Conservation (phyloP, 2,113 vertebrate species). For the Collichthys lucidus region DNA sequence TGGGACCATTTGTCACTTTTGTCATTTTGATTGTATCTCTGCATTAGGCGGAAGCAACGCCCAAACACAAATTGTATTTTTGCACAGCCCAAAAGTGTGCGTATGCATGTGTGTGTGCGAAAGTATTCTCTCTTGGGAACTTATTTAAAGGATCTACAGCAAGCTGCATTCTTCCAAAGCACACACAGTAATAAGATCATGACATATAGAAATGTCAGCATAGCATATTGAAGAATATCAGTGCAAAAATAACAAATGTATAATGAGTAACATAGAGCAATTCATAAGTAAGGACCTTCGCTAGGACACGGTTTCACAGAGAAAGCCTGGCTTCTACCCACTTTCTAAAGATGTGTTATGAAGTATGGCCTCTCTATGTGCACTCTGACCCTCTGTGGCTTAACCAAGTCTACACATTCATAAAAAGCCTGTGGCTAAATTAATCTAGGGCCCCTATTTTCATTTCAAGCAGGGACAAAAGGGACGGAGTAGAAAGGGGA, state of each 20-base stretch:
- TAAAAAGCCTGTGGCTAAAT: slow-evolving; percentile 61
- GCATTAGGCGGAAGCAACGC: slow-evolving; percentile 46
- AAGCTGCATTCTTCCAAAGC: slow-evolving; percentile 6
- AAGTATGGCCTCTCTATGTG: slow-evolving; percentile 23
- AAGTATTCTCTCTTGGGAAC: slow-evolving; percentile 36
- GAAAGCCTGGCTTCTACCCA: not conserved
- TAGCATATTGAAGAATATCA: not conserved
- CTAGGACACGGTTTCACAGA: not conserved
- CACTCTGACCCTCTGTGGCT: slow-evolving; percentile 35
- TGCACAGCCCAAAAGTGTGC: slow-evolving; percentile 16
- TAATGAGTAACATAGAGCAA: not conserved
- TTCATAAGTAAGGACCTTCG: not conserved
- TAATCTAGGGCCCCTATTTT: slow-evolving; percentile 58
- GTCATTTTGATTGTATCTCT: slow-evolving; percentile 74
- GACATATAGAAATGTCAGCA: slow-evolving; percentile 30
- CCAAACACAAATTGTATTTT: slow-evolving; percentile 64
- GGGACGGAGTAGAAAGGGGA: slow-evolving; percentile 25
- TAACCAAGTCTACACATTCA: slow-evolving; percentile 38
- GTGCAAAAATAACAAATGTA: not conserved
- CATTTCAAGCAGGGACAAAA: slow-evolving; percentile 39
- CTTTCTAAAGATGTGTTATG: slow-evolving; percentile 28
- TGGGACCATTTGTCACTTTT: slow-evolving; percentile 73
- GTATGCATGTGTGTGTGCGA: slow-evolving; percentile 6
- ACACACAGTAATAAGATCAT: slow-evolving; percentile 38
- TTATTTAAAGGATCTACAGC: slow-evolving; percentile 26